Base-by-base conservation (phyloP, 2,888 invertebrate genomes). In the Chaitophorus viminalis region DNA sequence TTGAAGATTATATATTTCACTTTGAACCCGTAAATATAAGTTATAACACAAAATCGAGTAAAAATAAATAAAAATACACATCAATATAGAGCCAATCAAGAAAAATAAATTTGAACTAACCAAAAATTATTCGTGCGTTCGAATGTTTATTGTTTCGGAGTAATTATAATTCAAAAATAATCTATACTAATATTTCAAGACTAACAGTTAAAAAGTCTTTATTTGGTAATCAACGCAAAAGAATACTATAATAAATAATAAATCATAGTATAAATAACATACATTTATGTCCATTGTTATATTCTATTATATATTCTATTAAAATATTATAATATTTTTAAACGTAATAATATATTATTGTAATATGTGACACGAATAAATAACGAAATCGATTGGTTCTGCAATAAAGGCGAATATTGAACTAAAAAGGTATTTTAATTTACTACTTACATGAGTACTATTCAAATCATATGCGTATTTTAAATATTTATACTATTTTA, bases 111-210 rank as follows among this genome's bases (percentile, higher is more conserved):
- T 25, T 25, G 60, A 29, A 68, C 68, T 68, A 68, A 29, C 33
- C 9, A 0, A 31, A 72, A 33, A 18, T 33, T 6, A 17, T 33
- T 14, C 33, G 17, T 11, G 33, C 18, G 21, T 33, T 33, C 33
- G 17, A 18, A 72, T 18, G 72, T 4, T 5, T 33, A 72, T n/a
- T 68, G 72, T 72, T 72, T 18, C 3, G 17, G 4, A 17, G 29
- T 68, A 68, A 29, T 68, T 29, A 33, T 31, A 33, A 54, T 54
- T 78, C 31, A 11, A 78, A 78, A 78, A 78, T 60, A 78, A 78
- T 60, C 25, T 54, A n/a, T n/a, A 25, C 54, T 25, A 25, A 33
- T 17, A 33, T 78, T 54, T 60, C 25, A 54, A 54, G 14, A 78
- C 25, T 33, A 78, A 60, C 31, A 78, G 33, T 33, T 78, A 60